Conservation (phyloP, 2,888 invertebrate species). For the Sphaeridia pumilis region DNA sequence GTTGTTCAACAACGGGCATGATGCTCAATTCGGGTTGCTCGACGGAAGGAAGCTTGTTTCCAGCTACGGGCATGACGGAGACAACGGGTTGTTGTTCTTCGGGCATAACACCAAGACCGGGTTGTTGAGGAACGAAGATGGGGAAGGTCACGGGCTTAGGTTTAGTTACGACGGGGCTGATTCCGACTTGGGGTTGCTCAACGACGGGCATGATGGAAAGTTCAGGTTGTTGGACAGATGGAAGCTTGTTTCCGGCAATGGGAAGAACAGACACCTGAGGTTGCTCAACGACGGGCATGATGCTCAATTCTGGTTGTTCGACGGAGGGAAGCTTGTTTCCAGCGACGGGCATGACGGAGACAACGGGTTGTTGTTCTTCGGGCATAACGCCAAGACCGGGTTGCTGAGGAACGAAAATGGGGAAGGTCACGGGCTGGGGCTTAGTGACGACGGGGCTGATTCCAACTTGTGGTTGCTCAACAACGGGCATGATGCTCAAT, state of each 20-base stretch:
- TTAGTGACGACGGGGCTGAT: neutral
- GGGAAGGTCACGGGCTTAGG: constrained; percentile 1
- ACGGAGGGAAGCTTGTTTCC: neutral
- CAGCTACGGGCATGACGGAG: neutral
- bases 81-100: no score
- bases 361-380: no score
- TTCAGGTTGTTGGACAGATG: neutral
- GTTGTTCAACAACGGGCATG: neutral
- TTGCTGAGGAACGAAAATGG: neutral
- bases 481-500: neutral
- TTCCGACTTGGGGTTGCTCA: neutral
- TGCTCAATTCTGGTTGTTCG: neutral
- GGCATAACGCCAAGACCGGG: no score
- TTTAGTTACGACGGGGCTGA: neutral
- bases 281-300: neutral
- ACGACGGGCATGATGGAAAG: neutral
- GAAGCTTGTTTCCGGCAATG: neutral
- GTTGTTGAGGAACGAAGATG: neutral
- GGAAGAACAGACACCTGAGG: neutral
- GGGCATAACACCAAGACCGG: no score
- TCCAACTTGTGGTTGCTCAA: neutral
- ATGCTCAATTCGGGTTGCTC: neutral
- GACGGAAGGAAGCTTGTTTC: neutral
- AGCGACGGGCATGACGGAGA: neutral
- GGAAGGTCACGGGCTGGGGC: neutral